Conservation (phyloP, 2,113 vertebrate species). For the Ceuthmochares aereus region DNA sequence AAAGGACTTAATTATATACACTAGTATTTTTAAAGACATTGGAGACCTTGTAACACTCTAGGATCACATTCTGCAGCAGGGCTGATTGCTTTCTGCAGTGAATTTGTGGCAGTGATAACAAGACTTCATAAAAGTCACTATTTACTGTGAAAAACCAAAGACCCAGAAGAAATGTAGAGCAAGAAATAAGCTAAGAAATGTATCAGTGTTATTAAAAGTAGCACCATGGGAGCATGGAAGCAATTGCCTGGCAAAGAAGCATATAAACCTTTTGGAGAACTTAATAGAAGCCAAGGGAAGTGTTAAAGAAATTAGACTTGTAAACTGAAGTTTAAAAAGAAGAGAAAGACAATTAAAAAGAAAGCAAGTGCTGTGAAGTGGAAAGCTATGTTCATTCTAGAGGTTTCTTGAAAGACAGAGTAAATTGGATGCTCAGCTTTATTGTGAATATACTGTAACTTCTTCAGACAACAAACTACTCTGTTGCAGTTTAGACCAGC, state of each 20-base stretch:
- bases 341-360: not conserved
- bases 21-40: not conserved
- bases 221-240: not conserved
- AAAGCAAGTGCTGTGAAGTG: not conserved
- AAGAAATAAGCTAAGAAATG: constrained; percentile 28
- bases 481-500: not conserved
- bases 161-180: not conserved
- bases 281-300: constrained; percentile 45
- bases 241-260: constrained; percentile 28
- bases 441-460: not conserved
- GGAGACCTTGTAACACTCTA: not conserved
- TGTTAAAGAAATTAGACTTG: constrained; percentile 56
- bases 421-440: not conserved
- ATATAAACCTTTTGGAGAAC: not conserved
- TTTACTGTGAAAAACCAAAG: constrained; percentile 12
- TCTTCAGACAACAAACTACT: not conserved
- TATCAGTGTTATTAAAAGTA: constrained; percentile 25
- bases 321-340: constrained; percentile 26
- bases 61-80: not conserved
- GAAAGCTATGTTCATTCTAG: not conserved
- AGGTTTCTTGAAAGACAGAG: not conserved
- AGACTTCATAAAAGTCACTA: not conserved
- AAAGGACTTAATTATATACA: not conserved
- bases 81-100: not conserved
- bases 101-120: not conserved